phyloP scores from a whole-genome alignment of 1,140 invertebrate genomes.

The Drosophila asahinai region DNA sequence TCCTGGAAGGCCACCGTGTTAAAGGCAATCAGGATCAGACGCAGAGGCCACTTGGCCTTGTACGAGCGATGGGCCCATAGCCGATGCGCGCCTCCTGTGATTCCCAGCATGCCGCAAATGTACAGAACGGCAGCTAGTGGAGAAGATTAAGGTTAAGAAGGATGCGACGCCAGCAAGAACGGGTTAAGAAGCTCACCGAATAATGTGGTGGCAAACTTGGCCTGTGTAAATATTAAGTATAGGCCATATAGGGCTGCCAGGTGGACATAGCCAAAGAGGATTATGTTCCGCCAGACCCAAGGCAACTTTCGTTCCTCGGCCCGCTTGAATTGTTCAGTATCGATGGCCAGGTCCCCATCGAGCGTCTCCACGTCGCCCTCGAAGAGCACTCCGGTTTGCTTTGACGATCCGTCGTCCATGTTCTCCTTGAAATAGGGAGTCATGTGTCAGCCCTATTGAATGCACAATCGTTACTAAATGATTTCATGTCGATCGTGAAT shows the following conservation, averaged over 20 bases:
- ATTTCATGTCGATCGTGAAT: background rate
- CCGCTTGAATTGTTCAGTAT: constrained; percentile 75
- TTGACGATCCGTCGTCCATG: constrained; percentile 26
- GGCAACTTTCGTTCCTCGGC: constrained; percentile 85
- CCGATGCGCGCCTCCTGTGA: constrained; percentile 97
- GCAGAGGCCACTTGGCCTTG: constrained; percentile 95
- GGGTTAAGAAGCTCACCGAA: constrained; percentile 86
- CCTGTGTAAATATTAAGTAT: constrained; percentile 91
- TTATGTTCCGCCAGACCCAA: constrained; percentile 97
- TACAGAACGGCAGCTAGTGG: constrained; percentile 10
- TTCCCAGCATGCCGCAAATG: constrained; percentile 87
- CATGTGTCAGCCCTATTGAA: background rate
- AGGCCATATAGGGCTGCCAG: constrained; percentile 93
- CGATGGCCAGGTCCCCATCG: constrained; percentile 85
- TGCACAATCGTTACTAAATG: constrained; percentile 8
- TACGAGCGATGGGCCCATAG: constrained; percentile 98
- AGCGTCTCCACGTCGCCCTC: constrained; percentile 87
- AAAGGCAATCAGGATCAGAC: constrained; percentile 91
- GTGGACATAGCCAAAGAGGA: constrained; percentile 94
- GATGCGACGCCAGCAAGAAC: background rate
- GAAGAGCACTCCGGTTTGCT: constrained; percentile 87
- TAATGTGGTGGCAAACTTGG: constrained; percentile 90
- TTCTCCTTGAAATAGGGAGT: background rate
- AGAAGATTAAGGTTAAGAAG: background rate
- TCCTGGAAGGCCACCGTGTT: constrained; percentile 97